A percentile compares a stretch with the other conserved stretches of the same genome.
phyloP scores from a whole-genome alignment of 2,888 invertebrate genomes.

The Diaperis boleti region DNA sequence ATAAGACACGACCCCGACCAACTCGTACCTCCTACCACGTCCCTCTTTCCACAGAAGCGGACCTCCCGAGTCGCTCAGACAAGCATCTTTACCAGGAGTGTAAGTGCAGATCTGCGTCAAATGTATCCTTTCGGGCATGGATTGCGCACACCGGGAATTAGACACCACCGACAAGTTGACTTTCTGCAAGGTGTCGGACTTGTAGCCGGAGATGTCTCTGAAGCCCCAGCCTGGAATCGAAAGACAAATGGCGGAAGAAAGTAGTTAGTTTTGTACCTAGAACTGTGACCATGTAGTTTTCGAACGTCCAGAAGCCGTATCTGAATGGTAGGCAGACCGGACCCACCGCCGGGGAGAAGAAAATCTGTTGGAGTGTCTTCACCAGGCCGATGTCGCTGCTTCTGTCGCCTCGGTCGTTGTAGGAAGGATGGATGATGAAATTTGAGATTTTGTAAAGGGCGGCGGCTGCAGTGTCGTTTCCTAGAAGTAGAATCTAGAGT shows the following conservation, averaged over 20 bases:
- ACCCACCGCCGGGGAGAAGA: conserved; percentile 60
- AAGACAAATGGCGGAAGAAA: background rate
- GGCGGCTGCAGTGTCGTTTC: conserved; percentile 10
- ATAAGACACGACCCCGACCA: conserved; percentile 69
- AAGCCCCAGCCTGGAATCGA: conserved; percentile 76
- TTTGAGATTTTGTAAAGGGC: background rate
- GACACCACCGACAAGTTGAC: conserved; percentile 68
- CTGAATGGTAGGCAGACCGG: conserved; percentile 46
- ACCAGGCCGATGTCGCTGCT: conserved; percentile 70
- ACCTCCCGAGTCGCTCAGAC: conserved; percentile 52
- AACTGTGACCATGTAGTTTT: conserved; percentile 34
- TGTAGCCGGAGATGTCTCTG: conserved; percentile 66
- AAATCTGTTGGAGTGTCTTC: conserved; percentile 57
- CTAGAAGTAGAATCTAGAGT: background rate
- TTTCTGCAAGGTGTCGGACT: conserved; percentile 67
- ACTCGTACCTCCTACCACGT: conserved; percentile 60
- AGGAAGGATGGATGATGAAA: conserved; percentile 60
- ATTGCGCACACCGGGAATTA: conserved; percentile 63
- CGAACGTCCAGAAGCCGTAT: conserved; percentile 30
- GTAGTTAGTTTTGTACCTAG: conserved; percentile 32
- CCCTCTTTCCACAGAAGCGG: conserved; percentile 66
- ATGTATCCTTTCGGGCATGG: conserved; percentile 39
- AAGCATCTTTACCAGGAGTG: conserved; percentile 53
- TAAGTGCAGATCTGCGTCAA: conserved; percentile 57
- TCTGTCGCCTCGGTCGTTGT: conserved; percentile 47